Percentiles rank a stretch among this genome's conserved stretches.
These are phyloP conservation scores for Eucidaris tribuloides DNA, from an alignment of 35 echinoderm and acorn worm genomes.

Conservation along the genomic window DNA sequence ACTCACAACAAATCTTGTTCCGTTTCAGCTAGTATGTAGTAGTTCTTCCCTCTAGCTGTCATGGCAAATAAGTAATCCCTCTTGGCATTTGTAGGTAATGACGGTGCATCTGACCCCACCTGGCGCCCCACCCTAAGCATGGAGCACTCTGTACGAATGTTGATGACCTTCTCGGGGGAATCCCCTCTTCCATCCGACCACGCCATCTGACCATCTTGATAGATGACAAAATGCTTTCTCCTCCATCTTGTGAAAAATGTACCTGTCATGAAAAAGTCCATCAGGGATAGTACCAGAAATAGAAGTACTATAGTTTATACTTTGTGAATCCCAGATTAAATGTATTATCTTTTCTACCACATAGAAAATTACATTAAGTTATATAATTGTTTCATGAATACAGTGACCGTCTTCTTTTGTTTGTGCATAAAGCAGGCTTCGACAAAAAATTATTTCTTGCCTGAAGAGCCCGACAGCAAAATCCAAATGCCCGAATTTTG, in stretches of 20 bases:
- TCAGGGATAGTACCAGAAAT: background rate
- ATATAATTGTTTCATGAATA: background rate
- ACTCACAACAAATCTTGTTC: conserved; percentile 61
- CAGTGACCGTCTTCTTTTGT: background rate
- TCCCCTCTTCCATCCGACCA: background rate
- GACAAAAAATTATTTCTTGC: too few species aligned
- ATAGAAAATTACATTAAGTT: background rate
- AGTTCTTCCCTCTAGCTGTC: conserved; percentile 49
- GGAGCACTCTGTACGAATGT: conserved; percentile 47
- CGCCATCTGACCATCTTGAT: conserved; percentile 54
- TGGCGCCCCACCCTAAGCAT: conserved; percentile 65
- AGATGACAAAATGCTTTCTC: conserved; percentile 42
- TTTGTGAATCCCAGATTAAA: background rate
- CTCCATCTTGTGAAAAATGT: conserved; percentile 60
- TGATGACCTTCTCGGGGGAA: conserved; percentile 10
- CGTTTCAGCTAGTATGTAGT: conserved; percentile 49
- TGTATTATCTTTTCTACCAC: background rate
- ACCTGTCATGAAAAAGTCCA: conserved; percentile 5
- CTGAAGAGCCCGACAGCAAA: too few species aligned
- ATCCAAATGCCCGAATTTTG: too few species aligned
- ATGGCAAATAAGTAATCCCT: conserved; percentile 51
- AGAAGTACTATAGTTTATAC: background rate
- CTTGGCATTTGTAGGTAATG: background rate
- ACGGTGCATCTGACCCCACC: conserved; percentile 40
- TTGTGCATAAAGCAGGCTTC: background rate